Conservation (phyloP, 2,888 invertebrate species). For the Conchocele bisecta region DNA sequence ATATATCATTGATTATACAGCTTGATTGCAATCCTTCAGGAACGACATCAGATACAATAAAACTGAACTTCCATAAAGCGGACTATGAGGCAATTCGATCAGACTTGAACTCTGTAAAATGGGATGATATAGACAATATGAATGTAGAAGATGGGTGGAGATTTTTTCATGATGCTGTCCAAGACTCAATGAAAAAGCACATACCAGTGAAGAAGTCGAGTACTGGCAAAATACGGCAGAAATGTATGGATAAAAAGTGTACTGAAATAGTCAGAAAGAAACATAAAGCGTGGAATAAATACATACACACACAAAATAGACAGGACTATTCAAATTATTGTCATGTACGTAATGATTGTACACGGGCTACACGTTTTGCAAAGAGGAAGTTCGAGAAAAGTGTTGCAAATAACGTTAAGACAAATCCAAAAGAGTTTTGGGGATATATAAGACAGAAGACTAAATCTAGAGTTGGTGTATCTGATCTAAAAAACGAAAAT, state of each 20-base stretch:
- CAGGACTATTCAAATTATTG: background rate
- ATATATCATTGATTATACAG: background rate
- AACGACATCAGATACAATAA: background rate
- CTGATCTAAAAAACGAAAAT: background rate
- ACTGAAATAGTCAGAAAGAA: background rate
- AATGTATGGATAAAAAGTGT: background rate
- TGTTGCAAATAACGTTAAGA: background rate
- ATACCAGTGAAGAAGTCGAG: background rate
- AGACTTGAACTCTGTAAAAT: background rate
- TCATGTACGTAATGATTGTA: background rate
- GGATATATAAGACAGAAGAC: slow-evolving; percentile 5
- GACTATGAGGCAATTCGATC: background rate
- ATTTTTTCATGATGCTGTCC: background rate
- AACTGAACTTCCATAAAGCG: background rate
- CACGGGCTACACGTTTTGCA: background rate
- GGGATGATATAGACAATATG: background rate
- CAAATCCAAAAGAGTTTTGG: slow-evolving; percentile 7
- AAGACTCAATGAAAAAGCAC: background rate
- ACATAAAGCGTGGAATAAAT: slow-evolving; percentile 10
- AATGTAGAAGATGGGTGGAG: background rate
- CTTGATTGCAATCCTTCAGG: background rate
- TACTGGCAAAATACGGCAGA: slow-evolving; percentile 1
- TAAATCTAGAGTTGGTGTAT: background rate
- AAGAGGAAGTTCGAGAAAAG: slow-evolving; percentile 3
- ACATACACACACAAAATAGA: background rate